Conservation (phyloP, 1,140 invertebrate species). For the Meloidogyne chitwoodi region DNA sequence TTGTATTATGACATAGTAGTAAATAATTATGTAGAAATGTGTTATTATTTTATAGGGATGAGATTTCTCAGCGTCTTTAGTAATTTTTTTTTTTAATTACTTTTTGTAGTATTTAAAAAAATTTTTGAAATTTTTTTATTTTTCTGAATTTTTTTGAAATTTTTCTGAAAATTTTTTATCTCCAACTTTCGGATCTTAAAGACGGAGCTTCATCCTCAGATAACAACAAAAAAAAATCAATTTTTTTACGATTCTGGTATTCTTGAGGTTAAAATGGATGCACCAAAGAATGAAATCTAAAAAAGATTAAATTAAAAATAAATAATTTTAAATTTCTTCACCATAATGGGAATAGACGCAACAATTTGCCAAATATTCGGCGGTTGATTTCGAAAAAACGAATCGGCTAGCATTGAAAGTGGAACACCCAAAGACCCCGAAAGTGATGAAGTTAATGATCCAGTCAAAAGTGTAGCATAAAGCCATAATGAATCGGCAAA, state of each 20-base stretch:
- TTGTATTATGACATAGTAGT: too few species aligned
- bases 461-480: slow-evolving; percentile 43
- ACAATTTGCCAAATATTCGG: slow-evolving; percentile 33
- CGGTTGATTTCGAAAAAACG: slow-evolving; percentile 31
- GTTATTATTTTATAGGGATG: too few species aligned
- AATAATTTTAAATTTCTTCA: not conserved
- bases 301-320: not conserved
- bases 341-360: slow-evolving; percentile 41
- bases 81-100: too few species aligned
- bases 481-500: slow-evolving; percentile 49
- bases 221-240: too few species aligned
- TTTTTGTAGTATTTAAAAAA: too few species aligned
- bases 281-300: slow-evolving; percentile 17
- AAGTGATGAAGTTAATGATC: slow-evolving; percentile 35
- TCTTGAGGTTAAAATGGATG: slow-evolving; percentile 8
- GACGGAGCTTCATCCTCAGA: too few species aligned
- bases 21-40: too few species aligned
- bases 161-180: too few species aligned
- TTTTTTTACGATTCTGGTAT: not conserved
- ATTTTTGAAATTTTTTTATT: too few species aligned
- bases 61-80: too few species aligned
- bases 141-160: too few species aligned
- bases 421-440: slow-evolving; percentile 43
- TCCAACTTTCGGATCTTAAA: too few species aligned
- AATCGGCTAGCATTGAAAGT: slow-evolving; percentile 38